Percentiles rank a stretch among this genome's conserved stretches.
phyloP scores from a whole-genome alignment of 2,888 invertebrate genomes.

The Pristionchus entomophagus region DNA sequence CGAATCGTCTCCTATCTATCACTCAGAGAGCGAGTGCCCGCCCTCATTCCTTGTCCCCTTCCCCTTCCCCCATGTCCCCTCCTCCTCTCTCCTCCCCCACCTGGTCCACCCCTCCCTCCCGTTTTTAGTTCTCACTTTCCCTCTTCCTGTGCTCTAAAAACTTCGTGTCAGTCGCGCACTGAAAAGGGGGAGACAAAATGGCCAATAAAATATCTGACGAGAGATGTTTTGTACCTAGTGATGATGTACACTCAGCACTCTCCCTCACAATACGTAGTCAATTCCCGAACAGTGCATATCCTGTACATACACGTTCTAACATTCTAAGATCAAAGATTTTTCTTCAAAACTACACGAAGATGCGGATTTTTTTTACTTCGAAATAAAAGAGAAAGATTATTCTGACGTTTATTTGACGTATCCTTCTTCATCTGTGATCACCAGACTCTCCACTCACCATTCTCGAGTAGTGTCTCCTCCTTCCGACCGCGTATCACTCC shows the following conservation, averaged over 20 bases:
- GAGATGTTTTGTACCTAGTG: too few species aligned
- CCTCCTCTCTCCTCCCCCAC: not conserved
- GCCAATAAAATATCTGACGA: not conserved
- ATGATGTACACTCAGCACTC: too few species aligned
- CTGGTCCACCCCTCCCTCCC: conserved; percentile 24
- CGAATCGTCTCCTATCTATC: not conserved
- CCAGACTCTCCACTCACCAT: too few species aligned
- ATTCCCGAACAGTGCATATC: too few species aligned
- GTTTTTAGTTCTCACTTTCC: conserved; percentile 13
- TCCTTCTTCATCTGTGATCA: too few species aligned
- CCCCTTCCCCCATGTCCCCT: not conserved
- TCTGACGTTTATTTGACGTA: too few species aligned
- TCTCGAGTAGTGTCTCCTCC: conserved; percentile 15
- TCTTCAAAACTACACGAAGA: too few species aligned
- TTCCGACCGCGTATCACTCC: not conserved
- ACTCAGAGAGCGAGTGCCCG: conserved; percentile 32
- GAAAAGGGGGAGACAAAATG: not conserved
- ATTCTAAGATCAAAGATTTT: too few species aligned
- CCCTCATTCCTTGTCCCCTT: conserved; percentile 42
- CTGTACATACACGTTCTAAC: too few species aligned
- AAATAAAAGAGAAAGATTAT: too few species aligned
- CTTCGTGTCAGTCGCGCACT: not conserved
- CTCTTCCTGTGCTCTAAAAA: conserved; percentile 16
- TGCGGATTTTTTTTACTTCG: too few species aligned
- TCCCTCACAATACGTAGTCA: too few species aligned